Evolutionary conservation across 2,797 vertebrate species (phyloP), one percentile per base, ranked within the genome.

Genomic region (Sebastes nivosus): DNA sequence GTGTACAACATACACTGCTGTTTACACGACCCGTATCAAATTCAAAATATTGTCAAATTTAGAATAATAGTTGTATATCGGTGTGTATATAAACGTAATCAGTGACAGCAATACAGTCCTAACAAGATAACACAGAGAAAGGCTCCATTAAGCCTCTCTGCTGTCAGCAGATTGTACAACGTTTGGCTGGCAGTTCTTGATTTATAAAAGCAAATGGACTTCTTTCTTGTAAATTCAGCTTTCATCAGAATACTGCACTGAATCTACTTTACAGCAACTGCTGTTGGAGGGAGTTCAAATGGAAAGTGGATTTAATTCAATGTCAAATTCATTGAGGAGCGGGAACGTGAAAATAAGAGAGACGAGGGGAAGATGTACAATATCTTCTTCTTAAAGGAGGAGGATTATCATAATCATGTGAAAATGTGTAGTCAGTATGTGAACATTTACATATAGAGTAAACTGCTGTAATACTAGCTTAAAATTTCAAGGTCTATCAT

Each of bases 331-430:
- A 67, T 22, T 60, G 18, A 58, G 16, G 10, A 67, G 20, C 0
- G 52, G 30, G 18, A 13, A 46, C 12, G 10, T 57, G 13, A 59
- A 18, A 67, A 75, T 34, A 54, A 63, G 57, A 66, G 75, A 60
- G 69, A 16, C 4, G 7, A 14, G 64, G n/a, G n/a, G 52, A 75
- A 46, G 65, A 55, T 34, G 60, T 42, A 72, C 27, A 38, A 68
- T 71, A 55, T 64, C 20, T 30, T 34, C 65, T 50, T 68, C 30
- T 55, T 29, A 24, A 72, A 72, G 54, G 46, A 72, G n/a, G 25
- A 58, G 50, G 69, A 85, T 84, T 76, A 82, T 63, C 25, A 66
- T 69, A 65, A 85, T 54, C 36, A 16, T 63, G 66, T 63, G 67
- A 7, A 73, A 60, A 74, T 61, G 29, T 60, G 34, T 34, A 55